These are phyloP conservation scores for Sarcophaga bullata DNA, from an alignment of 1,140 invertebrate genomes.

Conservation along the genomic window DNA sequence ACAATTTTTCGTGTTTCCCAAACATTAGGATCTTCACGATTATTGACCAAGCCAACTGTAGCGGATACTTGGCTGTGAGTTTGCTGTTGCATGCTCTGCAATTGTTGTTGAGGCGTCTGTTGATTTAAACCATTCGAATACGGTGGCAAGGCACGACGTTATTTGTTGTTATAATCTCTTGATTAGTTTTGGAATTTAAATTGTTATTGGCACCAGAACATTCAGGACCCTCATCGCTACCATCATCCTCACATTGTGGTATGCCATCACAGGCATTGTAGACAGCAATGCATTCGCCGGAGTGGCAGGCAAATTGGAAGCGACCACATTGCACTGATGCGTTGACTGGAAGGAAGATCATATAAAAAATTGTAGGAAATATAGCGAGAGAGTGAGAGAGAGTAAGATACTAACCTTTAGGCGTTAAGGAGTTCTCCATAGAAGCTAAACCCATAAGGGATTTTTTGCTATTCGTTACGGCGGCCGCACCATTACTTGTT, in stretches of 20 bases:
- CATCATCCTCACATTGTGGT: slow-evolving; percentile 88
- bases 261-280: slow-evolving; percentile 97
- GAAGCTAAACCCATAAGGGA: background rate
- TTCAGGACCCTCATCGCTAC: slow-evolving; percentile 87
- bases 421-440: slow-evolving; percentile 26
- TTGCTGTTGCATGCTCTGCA: slow-evolving; percentile 47
- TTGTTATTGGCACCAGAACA: slow-evolving; percentile 41
- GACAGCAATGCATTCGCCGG: slow-evolving; percentile 90
- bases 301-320: slow-evolving; percentile 89
- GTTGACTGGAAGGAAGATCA: slow-evolving; percentile 24
- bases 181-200: slow-evolving; percentile 7
- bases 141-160: background rate
- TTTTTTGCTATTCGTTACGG: slow-evolving; percentile 27
- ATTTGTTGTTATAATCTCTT: background rate
- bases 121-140: slow-evolving; percentile 30
- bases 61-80: slow-evolving; percentile 50
- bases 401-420: slow-evolving; percentile 38
- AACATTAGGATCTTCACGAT: slow-evolving; percentile 60
- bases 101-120: slow-evolving; percentile 47
- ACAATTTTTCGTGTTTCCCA: slow-evolving; percentile 62
- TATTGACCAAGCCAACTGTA: slow-evolving; percentile 51
- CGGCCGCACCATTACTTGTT: background rate
- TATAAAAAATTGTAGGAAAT: background rate
- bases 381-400: no score
- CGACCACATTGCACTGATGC: slow-evolving; percentile 72